Conservation (phyloP, 2,888 invertebrate species). For the Sisyra terminalis region DNA sequence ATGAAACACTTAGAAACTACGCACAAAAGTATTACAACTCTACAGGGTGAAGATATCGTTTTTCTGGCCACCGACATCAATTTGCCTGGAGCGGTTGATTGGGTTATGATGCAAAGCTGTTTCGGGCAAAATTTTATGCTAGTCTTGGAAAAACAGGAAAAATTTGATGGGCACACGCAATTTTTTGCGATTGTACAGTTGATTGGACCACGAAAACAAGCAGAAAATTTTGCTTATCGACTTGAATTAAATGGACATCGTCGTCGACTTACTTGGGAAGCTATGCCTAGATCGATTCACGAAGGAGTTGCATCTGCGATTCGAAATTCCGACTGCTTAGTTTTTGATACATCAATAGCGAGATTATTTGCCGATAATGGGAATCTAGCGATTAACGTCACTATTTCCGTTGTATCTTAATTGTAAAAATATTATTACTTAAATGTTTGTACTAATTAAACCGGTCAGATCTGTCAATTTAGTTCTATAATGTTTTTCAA, state of each 20-base stretch:
- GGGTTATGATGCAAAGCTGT: conserved; percentile 99
- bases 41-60: conserved; percentile 98
- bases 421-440: too few species aligned
- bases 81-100: conserved; percentile 96
- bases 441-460: too few species aligned
- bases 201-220: conserved; percentile 96
- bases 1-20: conserved; percentile 97
- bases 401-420: conserved; percentile 76
- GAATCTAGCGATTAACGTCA: conserved; percentile 97
- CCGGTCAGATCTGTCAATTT: too few species aligned
- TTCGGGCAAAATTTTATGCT: conserved; percentile 99
- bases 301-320: conserved; percentile 98
- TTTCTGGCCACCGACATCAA: conserved; percentile 99
- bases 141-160: conserved; percentile 96
- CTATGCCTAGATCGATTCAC: conserved; percentile 95
- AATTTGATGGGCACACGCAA: conserved; percentile 90
- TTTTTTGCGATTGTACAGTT: conserved; percentile 98
- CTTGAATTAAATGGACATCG: conserved; percentile 92
- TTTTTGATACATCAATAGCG: conserved; percentile 96
- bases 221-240: conserved; percentile 95
- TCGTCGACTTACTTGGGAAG: conserved; percentile 95
- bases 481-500: too few species aligned
- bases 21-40: conserved; percentile 95
- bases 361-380: conserved; percentile 98
- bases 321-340: conserved; percentile 93